Base-by-base conservation (phyloP, 2,888 invertebrate species). In the Pandemis heparana region DNA sequence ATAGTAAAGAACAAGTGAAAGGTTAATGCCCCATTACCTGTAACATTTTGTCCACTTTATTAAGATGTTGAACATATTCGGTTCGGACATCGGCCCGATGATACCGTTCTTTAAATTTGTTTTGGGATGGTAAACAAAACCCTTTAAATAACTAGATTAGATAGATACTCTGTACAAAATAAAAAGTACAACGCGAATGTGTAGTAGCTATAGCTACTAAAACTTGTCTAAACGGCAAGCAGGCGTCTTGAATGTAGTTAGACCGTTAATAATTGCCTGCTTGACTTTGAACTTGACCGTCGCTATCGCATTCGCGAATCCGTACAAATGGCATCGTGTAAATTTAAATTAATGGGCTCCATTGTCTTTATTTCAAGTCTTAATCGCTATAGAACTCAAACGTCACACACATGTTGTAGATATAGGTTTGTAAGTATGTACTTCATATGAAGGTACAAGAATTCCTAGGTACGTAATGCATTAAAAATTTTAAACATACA, bases 211-310 rank as follows among this genome's bases (percentile, higher is more conserved):
- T n/a, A 39, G 1, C 41, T 41, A 12, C 5, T 5, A 56, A 56
- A 59, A 9, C 1, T 41, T 16, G 56, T 14, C 48, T 46, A 46
- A 46, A 48, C 6, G n/a, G n/a, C 7, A 48, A 0, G 12, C 46
- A n/a, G 6, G n/a, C 14, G 6, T n/a, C 8, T 53, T 53, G 18
- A 18, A 18, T 18, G 18, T 3, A 53, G 0, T 16, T 18, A 18
- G 53, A 53, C 16, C 53, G 53, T 18, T 16, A 53, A 53, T 53
- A 53, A 46, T 46, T 56, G 56, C 43, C 43, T 16, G 64, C 59
- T 63, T 70, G 64, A 70, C 70, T 64, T 70, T 70, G 70, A 64
- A 70, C 70, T 65, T 64, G 64, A 65, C 70, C 70, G 43, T 41
- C 62, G 51, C 38, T 38, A 39, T 64, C 59, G 39, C 38, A 64